phyloP scores from a whole-genome alignment of 2,888 invertebrate genomes.

The Melanophora roralis region DNA sequence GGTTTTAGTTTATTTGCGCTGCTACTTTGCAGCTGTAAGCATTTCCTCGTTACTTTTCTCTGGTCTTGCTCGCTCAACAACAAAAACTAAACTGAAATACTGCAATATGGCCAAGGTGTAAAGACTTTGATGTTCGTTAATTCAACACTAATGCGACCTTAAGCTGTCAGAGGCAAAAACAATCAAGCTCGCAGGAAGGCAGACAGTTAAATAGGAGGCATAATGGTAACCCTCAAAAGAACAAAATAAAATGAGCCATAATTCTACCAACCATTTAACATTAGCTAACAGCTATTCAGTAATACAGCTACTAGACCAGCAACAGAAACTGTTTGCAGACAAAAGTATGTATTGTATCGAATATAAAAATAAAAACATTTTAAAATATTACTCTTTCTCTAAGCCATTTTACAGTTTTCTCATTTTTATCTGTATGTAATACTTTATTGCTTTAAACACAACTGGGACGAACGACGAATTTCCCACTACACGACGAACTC shows the following conservation, averaged over 20 bases:
- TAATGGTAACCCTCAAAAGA: slow-evolving; percentile 54
- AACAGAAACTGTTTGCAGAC: slow-evolving; percentile 14
- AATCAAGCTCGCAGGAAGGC: not conserved
- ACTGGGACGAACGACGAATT: too few species aligned
- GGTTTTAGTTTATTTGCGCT: slow-evolving; percentile 38
- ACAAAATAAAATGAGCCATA: slow-evolving; percentile 31
- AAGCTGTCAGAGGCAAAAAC: slow-evolving; percentile 19
- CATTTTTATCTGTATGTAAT: not conserved
- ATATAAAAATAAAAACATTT: not conserved
- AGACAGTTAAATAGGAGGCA: slow-evolving; percentile 27
- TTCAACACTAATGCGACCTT: slow-evolving; percentile 50
- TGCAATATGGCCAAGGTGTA: slow-evolving; percentile 50
- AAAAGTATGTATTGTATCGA: not conserved
- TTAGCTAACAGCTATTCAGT: slow-evolving; percentile 32
- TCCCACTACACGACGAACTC: too few species aligned
- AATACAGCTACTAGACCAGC: slow-evolving; percentile 34
- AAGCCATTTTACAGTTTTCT: slow-evolving; percentile 12
- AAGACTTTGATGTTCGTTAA: slow-evolving; percentile 42
- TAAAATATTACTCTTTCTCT: slow-evolving; percentile 9
- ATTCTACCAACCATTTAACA: slow-evolving; percentile 31
- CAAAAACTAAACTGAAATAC: slow-evolving; percentile 53
- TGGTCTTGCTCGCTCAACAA: slow-evolving; percentile 51
- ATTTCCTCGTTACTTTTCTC: slow-evolving; percentile 14
- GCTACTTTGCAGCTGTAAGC: slow-evolving; percentile 27
- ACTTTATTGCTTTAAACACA: not conserved